phyloP scores from a whole-genome alignment of 1,140 invertebrate species.

The Dinothrombium tinctorium region DNA sequence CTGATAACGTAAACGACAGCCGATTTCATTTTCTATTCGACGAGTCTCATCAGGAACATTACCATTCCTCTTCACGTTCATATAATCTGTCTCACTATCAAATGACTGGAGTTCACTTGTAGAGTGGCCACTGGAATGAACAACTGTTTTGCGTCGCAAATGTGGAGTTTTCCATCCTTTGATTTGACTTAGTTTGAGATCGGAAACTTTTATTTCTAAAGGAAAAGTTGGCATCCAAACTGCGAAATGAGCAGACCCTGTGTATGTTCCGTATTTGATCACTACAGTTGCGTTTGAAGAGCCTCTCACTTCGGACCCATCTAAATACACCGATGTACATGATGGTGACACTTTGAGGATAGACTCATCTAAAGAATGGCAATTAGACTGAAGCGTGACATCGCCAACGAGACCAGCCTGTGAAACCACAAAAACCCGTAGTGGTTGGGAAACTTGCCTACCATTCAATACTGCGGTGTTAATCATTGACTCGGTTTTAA shows the following conservation, averaged over 20 bases:
- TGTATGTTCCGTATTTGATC: slow-evolving; percentile 77
- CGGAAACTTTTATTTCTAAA: slow-evolving; percentile 61
- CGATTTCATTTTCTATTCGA: slow-evolving; percentile 17
- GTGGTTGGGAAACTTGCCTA: slow-evolving; percentile 68
- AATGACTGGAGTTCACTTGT: slow-evolving; percentile 1
- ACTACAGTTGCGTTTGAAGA: slow-evolving; percentile 80
- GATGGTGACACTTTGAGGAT: slow-evolving; percentile 89
- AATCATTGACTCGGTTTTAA: slow-evolving; percentile 55
- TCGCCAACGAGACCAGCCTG: slow-evolving; percentile 78
- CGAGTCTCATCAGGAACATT: background rate
- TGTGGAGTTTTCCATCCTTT: slow-evolving; percentile 65
- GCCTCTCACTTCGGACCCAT: slow-evolving; percentile 80
- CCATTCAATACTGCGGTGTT: slow-evolving; percentile 88
- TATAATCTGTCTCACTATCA: background rate
- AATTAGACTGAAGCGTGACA: slow-evolving; percentile 81
- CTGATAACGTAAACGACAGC: slow-evolving; percentile 59
- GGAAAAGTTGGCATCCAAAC: slow-evolving; percentile 94
- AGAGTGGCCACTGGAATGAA: background rate
- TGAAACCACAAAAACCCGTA: slow-evolving; percentile 84
- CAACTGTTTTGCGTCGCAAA: background rate
- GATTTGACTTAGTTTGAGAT: slow-evolving; percentile 68
- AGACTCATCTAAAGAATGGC: slow-evolving; percentile 79
- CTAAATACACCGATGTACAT: slow-evolving; percentile 85
- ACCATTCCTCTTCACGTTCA: background rate
- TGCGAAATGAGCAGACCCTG: slow-evolving; percentile 57